A percentile compares a stretch with the other conserved stretches of the same genome.
Conservation (phyloP, 2,797 vertebrate species). For the Propithecus deckenii region DNA sequence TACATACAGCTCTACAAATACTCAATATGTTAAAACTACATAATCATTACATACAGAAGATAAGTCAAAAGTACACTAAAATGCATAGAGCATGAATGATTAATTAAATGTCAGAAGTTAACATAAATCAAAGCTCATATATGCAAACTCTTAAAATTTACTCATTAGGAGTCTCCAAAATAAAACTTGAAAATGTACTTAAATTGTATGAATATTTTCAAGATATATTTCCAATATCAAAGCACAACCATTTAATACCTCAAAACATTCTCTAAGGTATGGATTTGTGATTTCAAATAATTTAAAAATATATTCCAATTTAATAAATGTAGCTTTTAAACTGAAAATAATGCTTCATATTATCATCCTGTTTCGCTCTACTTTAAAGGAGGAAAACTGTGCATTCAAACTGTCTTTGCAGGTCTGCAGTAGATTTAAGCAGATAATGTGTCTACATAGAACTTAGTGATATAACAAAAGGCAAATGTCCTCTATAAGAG, state of each 20-base stretch:
- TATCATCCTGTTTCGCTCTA: background rate
- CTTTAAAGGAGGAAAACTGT: background rate
- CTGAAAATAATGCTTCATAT: background rate
- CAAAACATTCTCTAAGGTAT: background rate
- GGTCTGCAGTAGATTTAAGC: background rate
- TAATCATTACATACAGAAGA: background rate
- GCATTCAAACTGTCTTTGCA: background rate
- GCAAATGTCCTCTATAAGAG: background rate
- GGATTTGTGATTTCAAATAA: constrained; percentile 5
- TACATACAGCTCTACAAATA: background rate
- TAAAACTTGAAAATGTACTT: background rate
- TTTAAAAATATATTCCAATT: background rate
- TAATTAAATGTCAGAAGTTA: background rate
- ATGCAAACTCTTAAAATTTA: background rate
- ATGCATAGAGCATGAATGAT: background rate
- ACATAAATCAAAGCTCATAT: background rate
- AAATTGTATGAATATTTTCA: background rate
- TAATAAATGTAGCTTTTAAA: background rate
- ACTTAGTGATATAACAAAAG: background rate
- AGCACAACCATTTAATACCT: background rate
- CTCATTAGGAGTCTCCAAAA: background rate
- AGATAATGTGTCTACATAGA: background rate
- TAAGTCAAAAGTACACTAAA: background rate
- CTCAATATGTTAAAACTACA: background rate
- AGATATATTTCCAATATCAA: background rate